Base-by-base conservation (phyloP, 2,797 vertebrate species). In the Premnoplex brunnescens region DNA sequence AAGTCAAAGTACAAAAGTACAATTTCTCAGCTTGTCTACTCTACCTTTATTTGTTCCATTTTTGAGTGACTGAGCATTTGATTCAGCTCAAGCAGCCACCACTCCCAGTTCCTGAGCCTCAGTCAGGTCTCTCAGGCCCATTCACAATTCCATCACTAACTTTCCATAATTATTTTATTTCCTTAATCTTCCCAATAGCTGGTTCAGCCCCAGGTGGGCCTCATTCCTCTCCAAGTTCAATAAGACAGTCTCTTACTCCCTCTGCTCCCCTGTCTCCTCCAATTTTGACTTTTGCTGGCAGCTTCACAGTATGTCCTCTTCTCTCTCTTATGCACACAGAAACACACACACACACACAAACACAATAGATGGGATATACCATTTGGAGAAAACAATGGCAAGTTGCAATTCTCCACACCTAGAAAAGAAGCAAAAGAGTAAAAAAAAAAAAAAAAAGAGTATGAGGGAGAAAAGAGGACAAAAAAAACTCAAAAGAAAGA, bases 111-210 rank as follows among this genome's bases (percentile, higher is more conserved):
- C 79, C 92, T 97, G 91, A 95, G 92, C 89, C 88, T 94, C 88
- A 96, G 95, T 94, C 96, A 97, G 90, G 95, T 95, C 95, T 97
- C 82, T 55, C 94, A 96, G 96, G 95, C 84, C 96, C 85, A 96
- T 97, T 97, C 96, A 97, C 97, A 97, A 97, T 96, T 97, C 95
- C 95, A 97, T 96, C 89, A 96, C 86, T 94, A 94, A 92, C 96
- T 97, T 97, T 97, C 92, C 95, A 93, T 96, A 97, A 97, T 97
- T 95, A 97, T 97, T 98, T 97, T 98, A 97, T 97, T 98, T 97
- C 95, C 96, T 97, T 97, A 96, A 97, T 97, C 97, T 97, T 97
- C 91, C 96, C 96, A 95, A 94, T 89, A 88, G 95, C 94, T 97
- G 88, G 77, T 97, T 96, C 91, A 91, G 93, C 95, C 97, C 91